These are phyloP conservation scores for Furcifer pardalis DNA, from an alignment of 2,797 vertebrate genomes.

Conservation along the genomic window DNA sequence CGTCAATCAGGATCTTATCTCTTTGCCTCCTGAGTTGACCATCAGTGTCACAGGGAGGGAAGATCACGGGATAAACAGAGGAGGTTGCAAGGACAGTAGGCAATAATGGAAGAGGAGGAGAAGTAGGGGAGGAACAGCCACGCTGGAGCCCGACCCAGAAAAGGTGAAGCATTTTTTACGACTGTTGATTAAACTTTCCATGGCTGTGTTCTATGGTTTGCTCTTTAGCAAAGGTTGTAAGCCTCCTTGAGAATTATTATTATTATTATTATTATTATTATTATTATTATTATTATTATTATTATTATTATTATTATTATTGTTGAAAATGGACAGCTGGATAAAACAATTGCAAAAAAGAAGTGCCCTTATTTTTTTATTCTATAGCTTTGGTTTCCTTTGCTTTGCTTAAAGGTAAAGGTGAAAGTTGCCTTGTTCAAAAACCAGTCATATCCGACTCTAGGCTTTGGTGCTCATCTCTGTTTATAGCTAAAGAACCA, in stretches of 20 bases:
- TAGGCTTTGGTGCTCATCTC: no score
- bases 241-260: neutral
- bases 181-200: neutral
- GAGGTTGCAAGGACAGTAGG: slow-evolving; percentile 37
- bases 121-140: slow-evolving; percentile 1
- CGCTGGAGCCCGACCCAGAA: slow-evolving; percentile 8
- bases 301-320: neutral
- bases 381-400: neutral
- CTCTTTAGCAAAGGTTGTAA: neutral
- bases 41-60: slow-evolving; percentile 36
- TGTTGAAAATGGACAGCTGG: neutral
- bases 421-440: no score
- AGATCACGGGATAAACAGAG: slow-evolving; percentile 43
- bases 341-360: no score
- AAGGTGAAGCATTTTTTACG: neutral
- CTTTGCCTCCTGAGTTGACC: neutral
- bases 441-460: no score
- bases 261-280: no score
- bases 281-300: neutral
- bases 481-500: no score
- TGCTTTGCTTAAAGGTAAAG: neutral
- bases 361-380: neutral
- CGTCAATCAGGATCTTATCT: neutral
- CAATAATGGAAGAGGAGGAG: neutral
- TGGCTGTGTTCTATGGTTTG: no score